Evolutionary conservation across 2,888 invertebrate genomes (phyloP).

Genomic region (Emmelina monodactyla): DNA sequence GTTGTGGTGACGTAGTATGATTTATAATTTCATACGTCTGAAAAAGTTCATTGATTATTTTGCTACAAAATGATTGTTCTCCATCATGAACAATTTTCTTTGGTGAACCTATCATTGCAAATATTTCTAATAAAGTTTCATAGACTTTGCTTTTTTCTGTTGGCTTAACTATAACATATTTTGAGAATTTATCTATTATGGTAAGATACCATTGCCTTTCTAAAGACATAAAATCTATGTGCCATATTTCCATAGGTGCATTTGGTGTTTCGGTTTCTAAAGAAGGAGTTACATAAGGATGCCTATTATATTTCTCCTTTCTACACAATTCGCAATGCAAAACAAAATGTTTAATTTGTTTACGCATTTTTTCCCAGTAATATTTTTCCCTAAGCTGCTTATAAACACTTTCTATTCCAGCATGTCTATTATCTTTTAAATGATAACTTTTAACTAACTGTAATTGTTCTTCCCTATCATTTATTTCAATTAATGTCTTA

Average conservation of each 20-base stretch:
- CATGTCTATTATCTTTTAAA: conserved; percentile 8
- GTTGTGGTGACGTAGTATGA: conserved; percentile 13
- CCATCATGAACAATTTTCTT: conserved; percentile 14
- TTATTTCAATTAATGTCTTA: conserved; percentile 7
- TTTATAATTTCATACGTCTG: conserved; percentile 12
- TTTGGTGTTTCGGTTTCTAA: conserved; percentile 8
- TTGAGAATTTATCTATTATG: conserved; percentile 16
- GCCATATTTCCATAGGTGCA: conserved; percentile 11
- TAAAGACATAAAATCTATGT: conserved; percentile 12
- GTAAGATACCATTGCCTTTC: conserved; percentile 15
- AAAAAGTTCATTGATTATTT: conserved; percentile 13
- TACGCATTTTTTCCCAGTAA: conserved; percentile 9
- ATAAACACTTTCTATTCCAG: conserved; percentile 8
- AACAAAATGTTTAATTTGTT: conserved; percentile 9
- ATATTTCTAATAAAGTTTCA: conserved; percentile 14
- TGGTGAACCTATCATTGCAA: conserved; percentile 13
- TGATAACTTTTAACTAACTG: conserved; percentile 8
- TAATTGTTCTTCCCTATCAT: conserved; percentile 9
- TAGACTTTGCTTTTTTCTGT: conserved; percentile 13
- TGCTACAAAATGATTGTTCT: conserved; percentile 15
- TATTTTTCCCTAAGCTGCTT: conserved; percentile 10
- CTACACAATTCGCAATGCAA: conserved; percentile 6
- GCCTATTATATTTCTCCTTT: conserved; percentile 12
- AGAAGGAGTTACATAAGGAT: conserved; percentile 3
- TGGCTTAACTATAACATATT: conserved; percentile 13